Percentiles rank a stretch among this genome's conserved stretches.
phyloP scores from a whole-genome alignment of 2,797 vertebrate genomes.

The Melanotaenia trifasciata region DNA sequence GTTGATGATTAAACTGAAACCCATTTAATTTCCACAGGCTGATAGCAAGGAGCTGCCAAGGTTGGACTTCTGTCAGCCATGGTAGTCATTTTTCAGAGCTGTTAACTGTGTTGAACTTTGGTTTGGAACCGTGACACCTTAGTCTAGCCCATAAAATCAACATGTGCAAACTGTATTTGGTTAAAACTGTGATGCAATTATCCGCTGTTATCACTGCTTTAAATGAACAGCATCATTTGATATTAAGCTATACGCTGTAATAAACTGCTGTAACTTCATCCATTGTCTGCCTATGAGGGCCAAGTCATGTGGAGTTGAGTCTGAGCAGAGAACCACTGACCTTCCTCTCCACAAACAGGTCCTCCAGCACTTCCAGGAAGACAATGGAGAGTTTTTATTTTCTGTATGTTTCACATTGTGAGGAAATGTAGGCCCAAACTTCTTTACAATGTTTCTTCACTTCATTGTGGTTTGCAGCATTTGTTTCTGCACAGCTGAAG shows the following conservation, averaged over 20 bases:
- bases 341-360: too few relatives aligned
- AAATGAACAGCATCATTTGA: not conserved
- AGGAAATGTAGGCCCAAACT: too few relatives aligned
- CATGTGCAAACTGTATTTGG: not conserved
- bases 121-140: not conserved
- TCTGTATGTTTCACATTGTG: not conserved
- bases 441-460: too few relatives aligned
- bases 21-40: not conserved
- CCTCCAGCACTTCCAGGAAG: too few relatives aligned
- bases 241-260: not conserved
- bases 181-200: not conserved
- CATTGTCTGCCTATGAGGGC: too few relatives aligned
- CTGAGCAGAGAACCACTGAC: too few relatives aligned
- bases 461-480: too few relatives aligned
- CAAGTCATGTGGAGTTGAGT: too few relatives aligned
- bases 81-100: not conserved
- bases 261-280: not conserved
- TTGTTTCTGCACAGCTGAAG: too few relatives aligned
- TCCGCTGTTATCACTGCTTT: not conserved
- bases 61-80: not conserved
- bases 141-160: not conserved
- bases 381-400: too few relatives aligned
- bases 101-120: not conserved
- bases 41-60: not conserved
- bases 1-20: not conserved